Conservation (phyloP, 2,888 invertebrate species). For the Brachynemurus nebulosus region DNA sequence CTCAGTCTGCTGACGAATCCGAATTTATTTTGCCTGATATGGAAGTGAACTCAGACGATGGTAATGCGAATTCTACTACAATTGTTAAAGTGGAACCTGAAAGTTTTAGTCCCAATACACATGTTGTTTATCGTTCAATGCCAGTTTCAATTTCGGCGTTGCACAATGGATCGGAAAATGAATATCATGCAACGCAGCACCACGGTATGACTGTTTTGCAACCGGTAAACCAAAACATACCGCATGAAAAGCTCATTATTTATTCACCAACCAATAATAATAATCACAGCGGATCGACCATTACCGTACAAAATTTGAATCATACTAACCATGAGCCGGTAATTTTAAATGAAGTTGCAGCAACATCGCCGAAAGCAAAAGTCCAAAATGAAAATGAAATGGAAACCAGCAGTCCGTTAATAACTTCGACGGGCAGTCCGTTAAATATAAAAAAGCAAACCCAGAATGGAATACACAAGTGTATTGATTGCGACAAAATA, state of each 20-base stretch:
- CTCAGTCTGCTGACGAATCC: not conserved
- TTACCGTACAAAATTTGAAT: conserved; percentile 1
- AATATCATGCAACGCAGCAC: not conserved
- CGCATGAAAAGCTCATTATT: not conserved
- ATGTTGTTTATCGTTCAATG: conserved; percentile 1
- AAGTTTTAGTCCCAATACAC: not conserved
- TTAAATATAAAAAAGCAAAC: conserved; percentile 9
- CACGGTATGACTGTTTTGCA: not conserved
- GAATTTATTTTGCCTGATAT: conserved; percentile 1
- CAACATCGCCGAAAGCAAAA: conserved; percentile 21
- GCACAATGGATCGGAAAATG: not conserved
- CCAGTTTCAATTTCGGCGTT: not conserved
- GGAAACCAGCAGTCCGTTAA: conserved; percentile 23
- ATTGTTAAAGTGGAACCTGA: too few species aligned
- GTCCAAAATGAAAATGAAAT: conserved; percentile 28
- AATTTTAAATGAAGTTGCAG: conserved; percentile 20
- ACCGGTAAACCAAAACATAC: conserved; percentile 1
- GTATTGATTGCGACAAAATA: conserved; percentile 68
- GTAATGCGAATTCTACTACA: not conserved
- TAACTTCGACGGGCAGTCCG: conserved; percentile 24
- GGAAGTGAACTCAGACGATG: not conserved
- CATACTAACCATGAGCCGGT: conserved; percentile 6
- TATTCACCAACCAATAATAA: conserved; percentile 6
- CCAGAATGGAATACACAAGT: conserved; percentile 39
- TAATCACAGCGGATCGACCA: not conserved